Evolutionary conservation across 2,888 invertebrate species (phyloP).

Genomic region (Notodonta dromedarius): DNA sequence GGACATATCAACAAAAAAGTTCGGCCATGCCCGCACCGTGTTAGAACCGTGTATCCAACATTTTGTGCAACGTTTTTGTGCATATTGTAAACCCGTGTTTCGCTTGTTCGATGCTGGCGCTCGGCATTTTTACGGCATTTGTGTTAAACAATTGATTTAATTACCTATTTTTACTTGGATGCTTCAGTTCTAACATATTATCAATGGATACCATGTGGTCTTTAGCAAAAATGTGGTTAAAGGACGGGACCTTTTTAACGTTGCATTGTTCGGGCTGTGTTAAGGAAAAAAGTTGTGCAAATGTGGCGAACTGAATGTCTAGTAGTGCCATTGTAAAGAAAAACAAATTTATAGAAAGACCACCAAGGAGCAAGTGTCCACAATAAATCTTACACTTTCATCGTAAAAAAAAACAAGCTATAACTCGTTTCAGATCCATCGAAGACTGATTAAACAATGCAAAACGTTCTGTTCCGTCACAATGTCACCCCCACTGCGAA

Average conservation of each 20-base stretch:
- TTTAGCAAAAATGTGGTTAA: neutral
- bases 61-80: slow-evolving; percentile 40
- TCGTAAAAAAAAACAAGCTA: neutral
- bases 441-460: slow-evolving; percentile 39
- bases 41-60: slow-evolving; percentile 50
- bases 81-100: slow-evolving; percentile 46
- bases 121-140: slow-evolving; percentile 38
- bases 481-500: slow-evolving; percentile 58
- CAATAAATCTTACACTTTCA: slow-evolving; percentile 23
- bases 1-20: slow-evolving; percentile 55
- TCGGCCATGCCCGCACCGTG: slow-evolving; percentile 46
- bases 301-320: neutral
- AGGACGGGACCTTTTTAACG: neutral
- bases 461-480: slow-evolving; percentile 24
- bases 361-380: slow-evolving; percentile 31
- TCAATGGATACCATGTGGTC: neutral
- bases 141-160: slow-evolving; percentile 35
- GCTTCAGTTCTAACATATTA: slow-evolving; percentile 4
- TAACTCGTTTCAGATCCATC: slow-evolving; percentile 34
- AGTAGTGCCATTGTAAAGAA: too few species aligned
- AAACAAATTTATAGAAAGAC: slow-evolving; percentile 19
- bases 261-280: neutral
- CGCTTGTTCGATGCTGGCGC: slow-evolving; percentile 36
- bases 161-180: slow-evolving; percentile 40
- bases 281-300: slow-evolving; percentile 1